A percentile compares a stretch with the other conserved stretches of the same genome.
Conservation (phyloP, 2,888 invertebrate genomes). For the Drosophila stalkeri region DNA sequence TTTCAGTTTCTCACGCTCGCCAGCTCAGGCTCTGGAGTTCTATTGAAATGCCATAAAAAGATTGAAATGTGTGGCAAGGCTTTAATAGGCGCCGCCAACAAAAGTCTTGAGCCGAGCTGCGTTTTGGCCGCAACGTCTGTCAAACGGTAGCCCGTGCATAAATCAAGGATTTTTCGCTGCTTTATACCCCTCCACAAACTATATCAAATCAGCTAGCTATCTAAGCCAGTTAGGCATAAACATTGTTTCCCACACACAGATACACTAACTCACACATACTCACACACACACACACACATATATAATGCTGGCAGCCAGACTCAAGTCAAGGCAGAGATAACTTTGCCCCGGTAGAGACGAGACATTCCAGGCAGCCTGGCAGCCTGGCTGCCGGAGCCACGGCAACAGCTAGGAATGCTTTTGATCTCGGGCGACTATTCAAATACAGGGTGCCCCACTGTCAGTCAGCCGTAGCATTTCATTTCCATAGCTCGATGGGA, state of each 20-base stretch:
- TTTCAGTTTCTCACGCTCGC: conserved; percentile 75
- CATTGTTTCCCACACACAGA: conserved; percentile 73
- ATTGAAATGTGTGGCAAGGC: conserved; percentile 69
- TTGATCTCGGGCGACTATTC: conserved; percentile 69
- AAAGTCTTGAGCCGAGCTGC: conserved; percentile 20
- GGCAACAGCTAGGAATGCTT: conserved; percentile 78
- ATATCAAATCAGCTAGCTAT: conserved; percentile 60
- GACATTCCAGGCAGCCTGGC: conserved; percentile 63
- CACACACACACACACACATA: conserved; percentile 1
- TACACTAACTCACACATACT: conserved; percentile 21
- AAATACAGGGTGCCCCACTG: conserved; percentile 69
- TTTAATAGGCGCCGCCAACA: conserved; percentile 76
- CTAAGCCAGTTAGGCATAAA: conserved; percentile 73
- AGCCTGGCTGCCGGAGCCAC: conserved; percentile 48
- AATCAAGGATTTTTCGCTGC: conserved; percentile 72
- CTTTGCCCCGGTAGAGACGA: conserved; percentile 57
- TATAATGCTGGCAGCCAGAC: conserved; percentile 16
- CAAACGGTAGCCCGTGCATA: conserved; percentile 79
- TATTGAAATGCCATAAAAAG: conserved; percentile 81
- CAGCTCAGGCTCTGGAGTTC: conserved; percentile 45
- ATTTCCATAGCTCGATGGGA: conserved; percentile 55
- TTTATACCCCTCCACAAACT: conserved; percentile 48
- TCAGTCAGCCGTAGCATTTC: conserved; percentile 35
- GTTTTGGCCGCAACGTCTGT: conserved; percentile 50
- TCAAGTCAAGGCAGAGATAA: conserved; percentile 46